A percentile compares a stretch with the other conserved stretches of the same genome.
These are phyloP conservation scores for Sapayoa aenigma DNA, from an alignment of 2,113 vertebrate genomes.

Conservation along the genomic window DNA sequence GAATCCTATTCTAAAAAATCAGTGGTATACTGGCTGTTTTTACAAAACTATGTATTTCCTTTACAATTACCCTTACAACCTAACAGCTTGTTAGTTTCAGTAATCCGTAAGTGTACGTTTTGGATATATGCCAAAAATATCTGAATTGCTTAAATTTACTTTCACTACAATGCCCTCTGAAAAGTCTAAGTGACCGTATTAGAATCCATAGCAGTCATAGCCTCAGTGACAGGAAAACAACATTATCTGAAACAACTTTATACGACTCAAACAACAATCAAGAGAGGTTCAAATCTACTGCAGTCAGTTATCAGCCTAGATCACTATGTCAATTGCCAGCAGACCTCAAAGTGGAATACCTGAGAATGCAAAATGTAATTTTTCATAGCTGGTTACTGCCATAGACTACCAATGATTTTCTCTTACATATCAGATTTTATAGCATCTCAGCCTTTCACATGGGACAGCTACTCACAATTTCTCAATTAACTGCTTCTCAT, in stretches of 20 bases:
- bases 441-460: background rate
- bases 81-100: background rate
- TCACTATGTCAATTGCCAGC: background rate
- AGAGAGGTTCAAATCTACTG: background rate
- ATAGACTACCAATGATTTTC: background rate
- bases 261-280: background rate
- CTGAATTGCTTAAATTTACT: background rate
- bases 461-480: slow-evolving; percentile 81
- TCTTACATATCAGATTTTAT: background rate
- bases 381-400: background rate
- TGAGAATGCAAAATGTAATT: slow-evolving; percentile 7
- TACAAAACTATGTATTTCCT: background rate
- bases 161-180: background rate
- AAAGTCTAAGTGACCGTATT: background rate
- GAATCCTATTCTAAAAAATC: background rate
- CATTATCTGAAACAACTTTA: slow-evolving; percentile 7
- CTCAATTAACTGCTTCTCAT: slow-evolving; percentile 91
- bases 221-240: background rate
- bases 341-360: background rate
- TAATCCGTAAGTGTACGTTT: background rate
- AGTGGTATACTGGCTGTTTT: background rate
- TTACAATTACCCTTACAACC: background rate
- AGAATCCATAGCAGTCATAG: background rate
- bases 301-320: background rate
- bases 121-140: background rate